Base-by-base conservation (phyloP, 2,888 invertebrate genomes). In the Isoperla grammatica region DNA sequence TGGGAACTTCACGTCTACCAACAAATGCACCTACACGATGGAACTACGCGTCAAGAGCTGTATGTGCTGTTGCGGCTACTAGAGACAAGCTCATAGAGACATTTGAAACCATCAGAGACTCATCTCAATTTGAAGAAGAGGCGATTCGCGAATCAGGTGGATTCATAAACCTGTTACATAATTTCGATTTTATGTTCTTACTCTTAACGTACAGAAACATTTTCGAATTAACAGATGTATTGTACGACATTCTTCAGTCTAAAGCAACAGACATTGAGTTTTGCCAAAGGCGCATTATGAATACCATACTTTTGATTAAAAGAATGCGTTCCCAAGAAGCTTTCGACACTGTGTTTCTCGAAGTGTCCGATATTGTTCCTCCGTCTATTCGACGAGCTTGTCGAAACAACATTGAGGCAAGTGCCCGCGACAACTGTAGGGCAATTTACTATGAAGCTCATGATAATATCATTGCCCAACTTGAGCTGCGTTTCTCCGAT, bases 21-120 rank as follows among this genome's bases (percentile, higher is more conserved):
- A 19, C 60, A 8, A 46, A 35, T 56, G 37, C 56, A 8, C 45
- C 60, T 12, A 56, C 56, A 19, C 15, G 56, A n/a, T 56, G 56
- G 60, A 60, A 56, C 63, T 60, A 55, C 23, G 22, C 43, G 8
- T 48, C 43, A 23, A 17, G 56, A 29, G 15, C 42, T 29, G 53
- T 54, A 6, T 13, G 23, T 15, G 40, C 42, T 13, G 23, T 49
- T 22, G 42, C 29, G 6, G 22, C 13, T 48, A 15, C 42, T 15
- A 22, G 22, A 13, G 42, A 50, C 0, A 4, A 40, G 15, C 20
- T 42, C 8, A 50, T 50, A 11, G 49, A 20, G n/a, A 29, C 35
- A 11, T 50, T 35, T 15, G n/a, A 50, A 35, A 2, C n/a, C 2
- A 50, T 50, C n/a, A 23, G 29, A n/a, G 49, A 50, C 17, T 50